These are phyloP conservation scores for Entelurus aequoreus DNA, from an alignment of 2,113 vertebrate genomes.

Conservation along the genomic window DNA sequence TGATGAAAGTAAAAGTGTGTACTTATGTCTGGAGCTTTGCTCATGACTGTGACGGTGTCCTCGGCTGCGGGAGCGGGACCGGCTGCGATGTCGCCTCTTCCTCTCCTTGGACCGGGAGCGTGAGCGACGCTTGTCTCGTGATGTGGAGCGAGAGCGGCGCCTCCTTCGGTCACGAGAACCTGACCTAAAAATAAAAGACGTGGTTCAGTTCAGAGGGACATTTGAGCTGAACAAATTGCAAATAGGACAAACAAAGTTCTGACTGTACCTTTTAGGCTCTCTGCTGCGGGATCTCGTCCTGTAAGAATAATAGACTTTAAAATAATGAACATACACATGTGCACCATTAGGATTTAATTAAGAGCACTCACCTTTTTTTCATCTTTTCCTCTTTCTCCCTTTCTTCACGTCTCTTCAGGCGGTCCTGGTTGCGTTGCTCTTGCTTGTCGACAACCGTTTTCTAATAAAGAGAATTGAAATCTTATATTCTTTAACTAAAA, in stretches of 20 bases:
- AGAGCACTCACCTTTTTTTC: conserved; percentile 62
- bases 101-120: conserved; percentile 82
- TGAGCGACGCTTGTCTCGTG: conserved; percentile 79
- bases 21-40: conserved; percentile 86
- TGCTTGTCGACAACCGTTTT: conserved; percentile 97
- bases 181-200: conserved; percentile 68
- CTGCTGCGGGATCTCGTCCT: conserved; percentile 88
- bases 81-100: conserved; percentile 84
- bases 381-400: conserved; percentile 89
- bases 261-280: conserved; percentile 76
- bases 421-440: conserved; percentile 94
- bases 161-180: conserved; percentile 85
- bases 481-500: not conserved
- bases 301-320: conserved; percentile 10
- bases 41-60: conserved; percentile 83
- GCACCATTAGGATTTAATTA: not conserved
- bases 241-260: not conserved
- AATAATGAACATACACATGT: not conserved
- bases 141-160: conserved; percentile 77
- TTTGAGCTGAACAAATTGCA: not conserved
- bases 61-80: conserved; percentile 82
- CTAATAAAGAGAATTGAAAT: conserved; percentile 58
- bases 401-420: conserved; percentile 91
- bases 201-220: not conserved
- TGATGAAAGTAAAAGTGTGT: conserved; percentile 9